Percentiles rank a stretch among this genome's conserved stretches.
Evolutionary conservation across 2,113 vertebrate species (phyloP).

Genomic region (Gavia stellata): DNA sequence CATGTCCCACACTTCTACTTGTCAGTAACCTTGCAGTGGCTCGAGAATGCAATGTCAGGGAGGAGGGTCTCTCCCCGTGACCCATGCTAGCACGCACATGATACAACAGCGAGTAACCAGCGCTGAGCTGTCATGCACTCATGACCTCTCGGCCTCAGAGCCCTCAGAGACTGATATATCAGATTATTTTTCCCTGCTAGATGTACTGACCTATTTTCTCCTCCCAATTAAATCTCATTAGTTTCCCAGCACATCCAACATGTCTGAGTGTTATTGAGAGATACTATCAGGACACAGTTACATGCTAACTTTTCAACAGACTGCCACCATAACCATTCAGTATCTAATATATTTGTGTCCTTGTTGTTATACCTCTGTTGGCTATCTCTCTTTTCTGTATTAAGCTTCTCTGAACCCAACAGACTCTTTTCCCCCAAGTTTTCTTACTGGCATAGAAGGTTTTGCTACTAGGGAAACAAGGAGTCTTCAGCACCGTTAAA

Average conservation of each 20-base stretch:
- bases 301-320: not conserved
- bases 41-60: too few species aligned
- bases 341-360: not conserved
- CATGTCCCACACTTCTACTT: not conserved
- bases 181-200: not conserved
- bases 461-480: not conserved
- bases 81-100: accelerated
- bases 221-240: not conserved
- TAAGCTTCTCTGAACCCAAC: not conserved
- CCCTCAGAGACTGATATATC: not conserved
- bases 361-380: not conserved
- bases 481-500: not conserved
- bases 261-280: not conserved
- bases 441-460: not conserved
- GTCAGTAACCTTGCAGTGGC: not conserved
- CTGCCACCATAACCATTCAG: not conserved
- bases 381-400: not conserved
- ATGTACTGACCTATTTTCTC: not conserved
- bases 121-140: not conserved
- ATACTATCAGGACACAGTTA: not conserved
- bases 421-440: not conserved
- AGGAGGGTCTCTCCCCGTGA: not conserved
- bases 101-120: not conserved
- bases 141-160: not conserved
- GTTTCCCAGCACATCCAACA: not conserved